Conservation (phyloP, 1,140 invertebrate species). For the Hestina assimilis region DNA sequence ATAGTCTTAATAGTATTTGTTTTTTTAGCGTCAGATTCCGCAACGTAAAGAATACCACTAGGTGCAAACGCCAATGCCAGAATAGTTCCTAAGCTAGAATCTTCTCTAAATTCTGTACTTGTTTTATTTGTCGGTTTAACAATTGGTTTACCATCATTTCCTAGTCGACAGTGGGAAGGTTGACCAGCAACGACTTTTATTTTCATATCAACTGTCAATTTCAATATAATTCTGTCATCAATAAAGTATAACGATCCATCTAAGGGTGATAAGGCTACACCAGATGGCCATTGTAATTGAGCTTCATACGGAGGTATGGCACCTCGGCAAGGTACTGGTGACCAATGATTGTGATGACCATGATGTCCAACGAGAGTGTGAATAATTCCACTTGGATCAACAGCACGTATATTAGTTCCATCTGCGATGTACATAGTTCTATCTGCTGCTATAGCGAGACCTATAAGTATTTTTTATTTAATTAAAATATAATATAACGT, state of each 20-base stretch:
- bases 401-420: conserved; percentile 94
- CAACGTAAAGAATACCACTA: conserved; percentile 95
- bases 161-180: conserved; percentile 89
- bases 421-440: conserved; percentile 96
- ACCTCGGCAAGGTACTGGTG: conserved; percentile 90
- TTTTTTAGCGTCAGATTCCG: conserved; percentile 93
- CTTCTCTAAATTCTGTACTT: conserved; percentile 63
- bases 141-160: conserved; percentile 63
- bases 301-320: conserved; percentile 89
- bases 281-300: conserved; percentile 97
- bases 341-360: conserved; percentile 94
- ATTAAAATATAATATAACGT: background rate
- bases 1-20: conserved; percentile 92
- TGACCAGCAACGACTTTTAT: conserved; percentile 94
- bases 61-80: conserved; percentile 93
- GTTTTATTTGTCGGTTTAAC: conserved; percentile 59
- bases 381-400: conserved; percentile 94
- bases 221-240: conserved; percentile 95
- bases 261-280: conserved; percentile 93
- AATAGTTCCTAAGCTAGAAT: conserved; percentile 84
- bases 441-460: conserved; percentile 92
- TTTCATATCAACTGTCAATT: conserved; percentile 94
- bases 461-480: conserved; percentile 54
- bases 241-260: conserved; percentile 97
- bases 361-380: conserved; percentile 96